phyloP scores from a whole-genome alignment of 2,888 invertebrate genomes.

The Rhamnusium bicolor region DNA sequence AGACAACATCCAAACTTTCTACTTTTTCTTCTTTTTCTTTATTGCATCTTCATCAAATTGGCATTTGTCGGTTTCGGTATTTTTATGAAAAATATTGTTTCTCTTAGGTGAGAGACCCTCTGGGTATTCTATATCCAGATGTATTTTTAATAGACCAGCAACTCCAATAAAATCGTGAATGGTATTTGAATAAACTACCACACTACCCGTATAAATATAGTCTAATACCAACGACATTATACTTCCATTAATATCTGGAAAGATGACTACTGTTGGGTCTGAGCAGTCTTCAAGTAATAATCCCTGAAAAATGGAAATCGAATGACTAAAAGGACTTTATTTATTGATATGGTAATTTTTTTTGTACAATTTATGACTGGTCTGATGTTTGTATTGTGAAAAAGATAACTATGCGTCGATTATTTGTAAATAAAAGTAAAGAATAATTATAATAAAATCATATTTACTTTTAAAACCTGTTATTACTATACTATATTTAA shows the following conservation, averaged over 20 bases:
- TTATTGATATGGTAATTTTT: no score
- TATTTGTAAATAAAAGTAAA: background rate
- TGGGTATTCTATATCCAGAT: conserved; percentile 52
- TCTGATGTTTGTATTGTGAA: no score
- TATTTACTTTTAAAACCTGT: no score
- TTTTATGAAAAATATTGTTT: conserved; percentile 10
- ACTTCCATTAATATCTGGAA: conserved; percentile 78
- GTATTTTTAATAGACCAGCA: conserved; percentile 68
- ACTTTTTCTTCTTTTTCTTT: conserved; percentile 44
- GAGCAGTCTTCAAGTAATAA: conserved; percentile 66
- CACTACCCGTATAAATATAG: conserved; percentile 81
- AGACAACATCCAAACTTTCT: conserved; percentile 19
- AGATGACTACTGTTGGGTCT: conserved; percentile 77
- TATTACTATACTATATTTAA: no score
- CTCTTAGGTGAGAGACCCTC: background rate
- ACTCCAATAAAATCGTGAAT: conserved; percentile 76
- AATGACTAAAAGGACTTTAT: no score
- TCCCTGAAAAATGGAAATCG: conserved; percentile 55
- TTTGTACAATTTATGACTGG: no score
- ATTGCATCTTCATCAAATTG: conserved; percentile 32
- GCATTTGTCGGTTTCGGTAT: background rate
- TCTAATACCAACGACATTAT: conserved; percentile 78
- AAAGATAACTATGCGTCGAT: no score
- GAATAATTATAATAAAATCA: no score
- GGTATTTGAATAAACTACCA: conserved; percentile 74